A percentile compares a stretch with the other conserved stretches of the same genome.
phyloP scores from a whole-genome alignment of 2,797 vertebrate genomes.

The Phalloptychus januarius region DNA sequence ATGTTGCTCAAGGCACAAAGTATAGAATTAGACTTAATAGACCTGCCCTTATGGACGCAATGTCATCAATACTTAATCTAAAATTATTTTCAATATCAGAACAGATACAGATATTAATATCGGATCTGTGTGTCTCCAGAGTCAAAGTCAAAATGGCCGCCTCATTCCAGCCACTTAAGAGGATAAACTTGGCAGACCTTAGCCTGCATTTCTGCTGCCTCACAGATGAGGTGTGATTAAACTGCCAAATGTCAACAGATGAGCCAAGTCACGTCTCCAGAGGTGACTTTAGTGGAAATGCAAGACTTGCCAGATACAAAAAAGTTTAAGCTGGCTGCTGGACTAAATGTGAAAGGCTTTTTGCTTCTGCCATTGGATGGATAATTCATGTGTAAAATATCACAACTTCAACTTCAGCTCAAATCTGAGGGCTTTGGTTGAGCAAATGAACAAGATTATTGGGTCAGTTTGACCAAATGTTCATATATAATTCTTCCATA shows the following conservation, averaged over 20 bases:
- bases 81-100: too few relatives aligned
- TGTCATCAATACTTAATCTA: too few relatives aligned
- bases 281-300: conserved; percentile 60
- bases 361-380: neutral
- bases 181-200: neutral
- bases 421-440: neutral
- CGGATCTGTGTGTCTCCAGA: too few relatives aligned
- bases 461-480: neutral
- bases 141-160: conserved; percentile 27
- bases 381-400: neutral
- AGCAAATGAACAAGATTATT: neutral
- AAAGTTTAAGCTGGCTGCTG: neutral
- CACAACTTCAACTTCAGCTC: neutral
- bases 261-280: conserved; percentile 61
- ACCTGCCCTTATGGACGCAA: too few relatives aligned
- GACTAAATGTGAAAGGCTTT: neutral
- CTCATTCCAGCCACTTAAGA: conserved; percentile 9
- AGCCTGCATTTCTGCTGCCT: conserved; percentile 11
- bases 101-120: too few relatives aligned
- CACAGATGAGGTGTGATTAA: conserved; percentile 13
- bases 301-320: neutral
- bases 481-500: neutral
- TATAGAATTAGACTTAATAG: too few relatives aligned
- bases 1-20: too few relatives aligned
- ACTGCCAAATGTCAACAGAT: conserved; percentile 74